A percentile compares a stretch with the other conserved stretches of the same genome.
These are phyloP conservation scores for Brienomyrus longianalis DNA, from an alignment of 2,113 vertebrate genomes.

Conservation along the genomic window DNA sequence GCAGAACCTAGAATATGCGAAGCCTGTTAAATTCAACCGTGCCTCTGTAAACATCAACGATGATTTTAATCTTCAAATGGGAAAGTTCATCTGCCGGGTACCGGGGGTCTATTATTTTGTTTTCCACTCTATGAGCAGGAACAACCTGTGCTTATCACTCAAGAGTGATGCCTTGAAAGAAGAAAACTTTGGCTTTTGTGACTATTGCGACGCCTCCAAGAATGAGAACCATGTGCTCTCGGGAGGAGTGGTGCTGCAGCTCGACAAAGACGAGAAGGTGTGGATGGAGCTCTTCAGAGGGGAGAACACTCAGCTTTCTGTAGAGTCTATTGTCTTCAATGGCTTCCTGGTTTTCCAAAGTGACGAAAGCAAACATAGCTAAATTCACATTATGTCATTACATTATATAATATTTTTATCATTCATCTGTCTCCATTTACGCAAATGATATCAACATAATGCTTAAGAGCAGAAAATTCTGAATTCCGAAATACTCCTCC, in stretches of 20 bases:
- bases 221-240: conserved; percentile 60
- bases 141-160: conserved; percentile 60
- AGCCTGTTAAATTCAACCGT: conserved; percentile 47
- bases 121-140: conserved; percentile 62
- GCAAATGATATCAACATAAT: neutral
- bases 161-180: neutral
- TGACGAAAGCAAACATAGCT: neutral
- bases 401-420: neutral
- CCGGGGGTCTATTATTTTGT: conserved; percentile 71
- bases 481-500: neutral
- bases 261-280: conserved; percentile 41
- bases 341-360: conserved; percentile 70
- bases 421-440: neutral
- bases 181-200: conserved; percentile 58
- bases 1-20: neutral
- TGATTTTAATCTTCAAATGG: conserved; percentile 40
- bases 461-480: neutral
- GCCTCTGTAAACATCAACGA: conserved; percentile 55
- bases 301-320: accelerated
- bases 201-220: conserved; percentile 60
- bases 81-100: conserved; percentile 53
- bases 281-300: conserved; percentile 42
- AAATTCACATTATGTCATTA: no score
- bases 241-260: conserved; percentile 59
- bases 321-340: conserved; percentile 59